Conservation (phyloP, 2,113 vertebrate genomes). For the Gasterosteus nipponicus region DNA sequence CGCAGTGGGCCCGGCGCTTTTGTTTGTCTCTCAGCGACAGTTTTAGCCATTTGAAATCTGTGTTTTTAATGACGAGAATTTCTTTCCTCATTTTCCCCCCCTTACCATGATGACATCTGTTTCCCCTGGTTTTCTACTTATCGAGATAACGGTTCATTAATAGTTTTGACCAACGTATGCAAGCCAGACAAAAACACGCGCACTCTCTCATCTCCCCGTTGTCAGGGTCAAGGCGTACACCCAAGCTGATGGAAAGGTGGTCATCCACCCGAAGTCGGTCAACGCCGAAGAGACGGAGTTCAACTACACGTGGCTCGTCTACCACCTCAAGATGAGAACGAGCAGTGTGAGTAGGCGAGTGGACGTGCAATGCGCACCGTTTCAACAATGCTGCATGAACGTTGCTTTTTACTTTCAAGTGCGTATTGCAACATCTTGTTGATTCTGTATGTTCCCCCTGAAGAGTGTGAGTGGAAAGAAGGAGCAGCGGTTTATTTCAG, state of each 20-base stretch:
- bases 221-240: constrained; percentile 93
- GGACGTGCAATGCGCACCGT: neutral
- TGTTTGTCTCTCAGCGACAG: constrained; percentile 26
- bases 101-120: neutral
- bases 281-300: constrained; percentile 93
- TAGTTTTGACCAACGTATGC: neutral
- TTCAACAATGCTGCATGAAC: neutral
- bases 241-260: constrained; percentile 91
- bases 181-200: neutral
- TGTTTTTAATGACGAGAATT: neutral
- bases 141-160: neutral
- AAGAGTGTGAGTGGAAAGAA: constrained; percentile 26
- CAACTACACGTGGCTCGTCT: constrained; percentile 95
- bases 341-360: constrained; percentile 87
- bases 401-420: neutral
- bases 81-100: neutral
- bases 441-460: neutral
- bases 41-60: neutral
- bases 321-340: constrained; percentile 98
- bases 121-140: neutral
- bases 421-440: neutral
- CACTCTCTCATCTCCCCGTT: neutral
- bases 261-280: constrained; percentile 96
- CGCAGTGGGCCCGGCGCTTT: constrained; percentile 26
- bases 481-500: constrained; percentile 23